These are phyloP conservation scores for Pemphigus obesinymphae DNA, from an alignment of 1,140 invertebrate genomes.

Conservation along the genomic window DNA sequence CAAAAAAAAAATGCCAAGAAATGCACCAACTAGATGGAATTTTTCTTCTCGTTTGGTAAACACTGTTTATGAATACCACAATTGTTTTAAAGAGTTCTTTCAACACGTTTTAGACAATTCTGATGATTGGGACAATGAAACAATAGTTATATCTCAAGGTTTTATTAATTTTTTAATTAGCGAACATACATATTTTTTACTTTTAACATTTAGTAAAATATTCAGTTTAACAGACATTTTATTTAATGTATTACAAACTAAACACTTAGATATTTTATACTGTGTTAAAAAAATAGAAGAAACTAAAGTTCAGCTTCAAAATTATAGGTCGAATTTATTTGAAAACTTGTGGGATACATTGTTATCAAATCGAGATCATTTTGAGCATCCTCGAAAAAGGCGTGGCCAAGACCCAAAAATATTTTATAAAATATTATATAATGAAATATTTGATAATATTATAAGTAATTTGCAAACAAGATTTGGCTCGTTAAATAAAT, in stretches of 20 bases:
- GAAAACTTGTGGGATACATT: background rate
- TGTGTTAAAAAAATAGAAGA: too few relatives aligned
- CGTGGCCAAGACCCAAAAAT: background rate
- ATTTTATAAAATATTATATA: too few relatives aligned
- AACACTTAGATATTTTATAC: too few relatives aligned
- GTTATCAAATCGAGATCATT: background rate
- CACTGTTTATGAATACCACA: background rate
- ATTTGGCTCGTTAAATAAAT: too few relatives aligned
- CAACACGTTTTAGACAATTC: background rate
- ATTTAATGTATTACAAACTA: too few relatives aligned
- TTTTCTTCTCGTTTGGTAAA: constrained; percentile 14
- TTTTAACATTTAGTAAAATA: constrained; percentile 1
- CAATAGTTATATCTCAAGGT: too few relatives aligned
- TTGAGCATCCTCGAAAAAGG: background rate
- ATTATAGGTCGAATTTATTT: too few relatives aligned
- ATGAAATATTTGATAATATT: too few relatives aligned
- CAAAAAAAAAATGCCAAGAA: constrained; percentile 5
- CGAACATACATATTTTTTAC: background rate
- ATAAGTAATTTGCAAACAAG: too few relatives aligned
- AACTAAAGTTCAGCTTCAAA: too few relatives aligned
- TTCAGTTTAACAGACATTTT: too few relatives aligned
- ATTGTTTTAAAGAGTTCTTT: background rate
- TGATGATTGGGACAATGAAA: background rate
- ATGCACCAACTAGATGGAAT: constrained; percentile 30
- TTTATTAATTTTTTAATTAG: background rate